These are phyloP conservation scores for Herpetotheres cachinnans DNA, from an alignment of 2,113 vertebrate genomes.

Conservation along the genomic window DNA sequence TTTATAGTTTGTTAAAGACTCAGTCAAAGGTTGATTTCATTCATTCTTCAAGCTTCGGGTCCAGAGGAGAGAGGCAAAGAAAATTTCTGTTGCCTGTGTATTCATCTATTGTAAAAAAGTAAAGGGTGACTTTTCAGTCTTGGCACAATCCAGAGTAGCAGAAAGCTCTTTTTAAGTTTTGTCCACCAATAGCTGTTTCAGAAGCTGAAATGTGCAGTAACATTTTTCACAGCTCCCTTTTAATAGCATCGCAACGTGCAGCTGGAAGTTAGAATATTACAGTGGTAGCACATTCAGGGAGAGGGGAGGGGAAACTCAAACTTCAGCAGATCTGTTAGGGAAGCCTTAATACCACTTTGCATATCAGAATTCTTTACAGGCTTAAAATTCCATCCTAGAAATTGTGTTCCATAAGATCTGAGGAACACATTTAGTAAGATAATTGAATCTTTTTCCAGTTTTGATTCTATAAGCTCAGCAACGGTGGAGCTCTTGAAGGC, in stretches of 20 bases:
- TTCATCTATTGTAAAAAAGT: not conserved
- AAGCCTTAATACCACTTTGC: not conserved
- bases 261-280: not conserved
- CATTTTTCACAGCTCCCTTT: not conserved
- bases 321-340: not conserved
- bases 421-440: not conserved
- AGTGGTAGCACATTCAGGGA: not conserved
- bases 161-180: not conserved
- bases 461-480: not conserved
- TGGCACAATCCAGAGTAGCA: not conserved
- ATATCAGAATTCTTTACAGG: not conserved
- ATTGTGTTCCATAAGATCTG: conserved; percentile 3
- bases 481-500: not conserved
- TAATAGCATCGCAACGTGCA: not conserved
- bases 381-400: not conserved
- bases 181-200: not conserved
- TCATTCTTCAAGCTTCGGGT: not conserved
- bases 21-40: not conserved
- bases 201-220: not conserved
- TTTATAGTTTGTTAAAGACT: not conserved
- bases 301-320: not conserved
- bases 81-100: not conserved
- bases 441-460: not conserved
- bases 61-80: not conserved
- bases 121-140: not conserved